Percentiles rank a stretch among this genome's conserved stretches.
Conservation (phyloP, 2,888 invertebrate genomes). For the Hypselothyrea guttata region DNA sequence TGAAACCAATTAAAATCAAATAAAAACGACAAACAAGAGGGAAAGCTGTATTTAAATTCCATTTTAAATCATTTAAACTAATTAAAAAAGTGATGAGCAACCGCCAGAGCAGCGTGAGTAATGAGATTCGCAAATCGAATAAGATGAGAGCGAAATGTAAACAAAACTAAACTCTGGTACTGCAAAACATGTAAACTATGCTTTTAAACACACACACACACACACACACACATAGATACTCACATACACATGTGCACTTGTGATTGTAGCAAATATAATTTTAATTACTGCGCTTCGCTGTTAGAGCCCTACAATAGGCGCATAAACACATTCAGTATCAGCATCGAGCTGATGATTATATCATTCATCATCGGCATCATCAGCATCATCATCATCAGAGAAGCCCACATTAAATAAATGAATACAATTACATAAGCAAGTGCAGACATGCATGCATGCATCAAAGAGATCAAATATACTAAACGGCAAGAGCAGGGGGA, state of each 20-base stretch:
- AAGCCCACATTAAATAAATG: conserved; percentile 20
- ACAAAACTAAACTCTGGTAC: conserved; percentile 37
- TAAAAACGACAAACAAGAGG: conserved; percentile 26
- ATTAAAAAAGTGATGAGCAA: conserved; percentile 68
- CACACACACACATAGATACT: conserved; percentile 14
- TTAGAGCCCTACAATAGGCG: conserved; percentile 16
- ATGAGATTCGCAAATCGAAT: background rate
- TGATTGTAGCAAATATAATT: conserved; percentile 63
- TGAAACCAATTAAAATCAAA: conserved; percentile 17
- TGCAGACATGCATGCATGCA: conserved; percentile 25
- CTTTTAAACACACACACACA: conserved; percentile 44
- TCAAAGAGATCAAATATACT: background rate
- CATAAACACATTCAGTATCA: conserved; percentile 44
- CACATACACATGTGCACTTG: conserved; percentile 3
- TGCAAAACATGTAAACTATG: conserved; percentile 52
- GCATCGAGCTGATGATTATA: conserved; percentile 12
- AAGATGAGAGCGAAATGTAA: conserved; percentile 35
- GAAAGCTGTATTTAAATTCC: conserved; percentile 39
- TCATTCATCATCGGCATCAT: background rate
- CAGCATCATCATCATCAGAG: background rate
- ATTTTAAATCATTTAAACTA: conserved; percentile 70
- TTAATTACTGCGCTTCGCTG: conserved; percentile 60
- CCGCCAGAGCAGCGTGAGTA: conserved; percentile 50
- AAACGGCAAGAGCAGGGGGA: background rate
- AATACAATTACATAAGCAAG: conserved; percentile 42